A percentile compares a stretch with the other conserved stretches of the same genome.
Conservation (phyloP, 1,140 invertebrate species). For the Rhynchophorus ferrugineus region DNA sequence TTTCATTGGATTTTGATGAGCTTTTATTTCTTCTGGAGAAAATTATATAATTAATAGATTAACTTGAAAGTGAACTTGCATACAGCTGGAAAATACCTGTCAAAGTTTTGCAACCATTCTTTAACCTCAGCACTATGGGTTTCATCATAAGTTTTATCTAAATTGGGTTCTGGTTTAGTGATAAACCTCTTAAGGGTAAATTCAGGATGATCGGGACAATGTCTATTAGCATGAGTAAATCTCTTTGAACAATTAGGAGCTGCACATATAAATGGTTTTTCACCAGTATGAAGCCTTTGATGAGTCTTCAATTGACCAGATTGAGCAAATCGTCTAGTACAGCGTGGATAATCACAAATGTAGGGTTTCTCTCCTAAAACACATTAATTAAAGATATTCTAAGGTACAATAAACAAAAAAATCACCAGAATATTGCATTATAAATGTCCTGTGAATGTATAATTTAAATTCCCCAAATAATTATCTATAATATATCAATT, state of each 20-base stretch:
- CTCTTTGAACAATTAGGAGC: slow-evolving; percentile 56
- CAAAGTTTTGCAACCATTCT: slow-evolving; percentile 43
- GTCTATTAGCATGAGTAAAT: slow-evolving; percentile 77
- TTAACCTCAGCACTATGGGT: slow-evolving; percentile 35
- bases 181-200: slow-evolving; percentile 49
- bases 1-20: slow-evolving; percentile 22
- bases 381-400: too few relatives aligned
- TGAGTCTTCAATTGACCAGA: slow-evolving; percentile 80
- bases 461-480: too few relatives aligned
- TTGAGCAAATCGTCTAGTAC: slow-evolving; percentile 70
- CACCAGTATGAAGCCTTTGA: slow-evolving; percentile 72
- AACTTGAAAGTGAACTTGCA: neutral
- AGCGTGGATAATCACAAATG: slow-evolving; percentile 69
- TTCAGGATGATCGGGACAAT: slow-evolving; percentile 61
- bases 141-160: slow-evolving; percentile 36
- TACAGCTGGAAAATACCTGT: slow-evolving; percentile 39
- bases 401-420: too few relatives aligned
- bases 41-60: neutral
- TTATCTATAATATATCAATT: too few relatives aligned
- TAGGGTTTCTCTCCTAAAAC: slow-evolving; percentile 69
- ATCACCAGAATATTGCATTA: too few relatives aligned
- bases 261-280: slow-evolving; percentile 73
- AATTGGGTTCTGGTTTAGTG: slow-evolving; percentile 48
- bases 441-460: too few relatives aligned
- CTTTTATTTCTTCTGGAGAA: slow-evolving; percentile 26